These are phyloP conservation scores for Rousettus leschenaultii DNA, from an alignment of 2,113 vertebrate species.

Conservation along the genomic window DNA sequence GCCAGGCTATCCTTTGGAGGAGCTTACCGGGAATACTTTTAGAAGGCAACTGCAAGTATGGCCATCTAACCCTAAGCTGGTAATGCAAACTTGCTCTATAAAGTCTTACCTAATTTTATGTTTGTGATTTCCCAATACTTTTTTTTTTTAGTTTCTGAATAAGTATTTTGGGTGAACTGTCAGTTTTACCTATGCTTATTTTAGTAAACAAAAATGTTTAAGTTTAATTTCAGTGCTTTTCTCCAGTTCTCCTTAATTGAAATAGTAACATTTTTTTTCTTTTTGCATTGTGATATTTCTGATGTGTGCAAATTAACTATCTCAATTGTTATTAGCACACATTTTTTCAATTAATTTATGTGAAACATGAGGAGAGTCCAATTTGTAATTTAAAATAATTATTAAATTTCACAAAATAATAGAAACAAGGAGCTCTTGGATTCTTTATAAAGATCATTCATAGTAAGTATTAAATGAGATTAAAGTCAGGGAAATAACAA, in stretches of 20 bases:
- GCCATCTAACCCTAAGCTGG: constrained; percentile 81
- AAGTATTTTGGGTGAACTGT: neutral
- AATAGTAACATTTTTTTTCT: neutral
- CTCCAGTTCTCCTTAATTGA: neutral
- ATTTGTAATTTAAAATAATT: neutral
- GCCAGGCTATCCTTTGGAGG: constrained; percentile 63
- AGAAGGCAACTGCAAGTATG: constrained; percentile 64
- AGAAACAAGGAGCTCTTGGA: neutral
- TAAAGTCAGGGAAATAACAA: constrained; percentile 83
- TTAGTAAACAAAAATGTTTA: constrained; percentile 24
- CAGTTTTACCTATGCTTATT: neutral
- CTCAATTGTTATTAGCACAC: constrained; percentile 38
- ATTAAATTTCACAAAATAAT: constrained; percentile 12
- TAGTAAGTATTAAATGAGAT: constrained; percentile 38
- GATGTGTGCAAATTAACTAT: constrained; percentile 14
- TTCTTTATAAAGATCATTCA: constrained; percentile 36
- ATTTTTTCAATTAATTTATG: neutral
- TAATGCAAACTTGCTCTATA: constrained; percentile 79
- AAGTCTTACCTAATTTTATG: constrained; percentile 81
- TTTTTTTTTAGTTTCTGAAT: constrained; percentile 7
- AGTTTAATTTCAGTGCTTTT: constrained; percentile 18
- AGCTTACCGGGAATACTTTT: constrained; percentile 65
- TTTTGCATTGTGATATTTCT: constrained; percentile 3
- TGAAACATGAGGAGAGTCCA: neutral
- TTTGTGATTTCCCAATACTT: constrained; percentile 83